Conservation (phyloP, 2,888 invertebrate genomes). For the Cheilosia vernalis region DNA sequence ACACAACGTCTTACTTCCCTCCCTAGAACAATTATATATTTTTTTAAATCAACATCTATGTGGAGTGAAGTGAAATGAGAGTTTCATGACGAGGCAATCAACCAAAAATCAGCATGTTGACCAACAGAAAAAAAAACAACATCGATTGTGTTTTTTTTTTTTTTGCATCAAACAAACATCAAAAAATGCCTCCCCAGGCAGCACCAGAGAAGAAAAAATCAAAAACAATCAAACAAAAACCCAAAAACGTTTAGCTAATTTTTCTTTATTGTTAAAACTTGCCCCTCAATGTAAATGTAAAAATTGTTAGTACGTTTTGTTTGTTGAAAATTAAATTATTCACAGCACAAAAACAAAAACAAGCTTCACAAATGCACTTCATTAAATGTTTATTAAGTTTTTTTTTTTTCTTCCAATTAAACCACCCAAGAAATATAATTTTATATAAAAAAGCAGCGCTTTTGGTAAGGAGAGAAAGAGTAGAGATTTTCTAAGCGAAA, state of each 20-base stretch:
- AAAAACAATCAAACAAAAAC: neutral
- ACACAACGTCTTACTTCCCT: slow-evolving; percentile 22
- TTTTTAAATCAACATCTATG: slow-evolving; percentile 46
- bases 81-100: slow-evolving; percentile 20
- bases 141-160: neutral
- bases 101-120: slow-evolving; percentile 64
- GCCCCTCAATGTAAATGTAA: slow-evolving; percentile 29
- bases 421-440: slow-evolving; percentile 23
- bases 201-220: slow-evolving; percentile 1
- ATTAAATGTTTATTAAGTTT: slow-evolving; percentile 51
- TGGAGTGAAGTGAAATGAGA: slow-evolving; percentile 17
- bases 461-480: slow-evolving; percentile 29
- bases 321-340: slow-evolving; percentile 62
- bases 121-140: slow-evolving; percentile 1
- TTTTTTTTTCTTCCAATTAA: slow-evolving; percentile 18
- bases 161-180: neutral
- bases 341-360: slow-evolving; percentile 46
- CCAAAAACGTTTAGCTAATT: slow-evolving; percentile 1
- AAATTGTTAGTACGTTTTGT: slow-evolving; percentile 61
- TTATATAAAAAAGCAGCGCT: slow-evolving; percentile 64
- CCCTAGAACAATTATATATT: slow-evolving; percentile 53
- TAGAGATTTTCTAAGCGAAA: slow-evolving; percentile 8
- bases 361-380: slow-evolving; percentile 59
- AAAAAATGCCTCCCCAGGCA: neutral
- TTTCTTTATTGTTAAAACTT: slow-evolving; percentile 50